Percentiles rank a stretch among this genome's conserved stretches.
phyloP scores from a whole-genome alignment of 2,797 vertebrate genomes.

The Xerus rutilus region DNA sequence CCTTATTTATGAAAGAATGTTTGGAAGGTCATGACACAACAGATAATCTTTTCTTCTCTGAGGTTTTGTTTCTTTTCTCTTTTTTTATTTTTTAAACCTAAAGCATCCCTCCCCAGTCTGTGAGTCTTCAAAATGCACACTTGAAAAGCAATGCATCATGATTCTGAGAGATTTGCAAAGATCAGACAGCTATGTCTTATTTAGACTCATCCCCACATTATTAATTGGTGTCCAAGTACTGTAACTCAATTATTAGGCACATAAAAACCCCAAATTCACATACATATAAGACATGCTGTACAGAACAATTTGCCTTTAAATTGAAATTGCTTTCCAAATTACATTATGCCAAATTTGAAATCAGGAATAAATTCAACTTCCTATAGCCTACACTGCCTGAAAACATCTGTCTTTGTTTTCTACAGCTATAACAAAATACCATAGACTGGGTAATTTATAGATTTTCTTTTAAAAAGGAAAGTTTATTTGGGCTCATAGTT shows the following conservation, averaged over 20 bases:
- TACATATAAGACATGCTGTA: not conserved
- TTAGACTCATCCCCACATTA: not conserved
- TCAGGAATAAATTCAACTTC: slow-evolving; percentile 35
- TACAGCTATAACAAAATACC: not conserved
- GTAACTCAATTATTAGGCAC: slow-evolving; percentile 1
- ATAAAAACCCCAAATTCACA: not conserved
- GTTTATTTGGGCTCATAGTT: not conserved
- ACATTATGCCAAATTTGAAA: slow-evolving; percentile 34
- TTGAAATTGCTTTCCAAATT: slow-evolving; percentile 31
- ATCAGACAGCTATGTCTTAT: not conserved
- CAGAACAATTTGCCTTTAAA: not conserved
- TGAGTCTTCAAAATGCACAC: not conserved
- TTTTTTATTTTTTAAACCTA: slow-evolving; percentile 59
- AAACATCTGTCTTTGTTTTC: not conserved
- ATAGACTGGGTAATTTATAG: not conserved
- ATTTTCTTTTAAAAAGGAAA: not conserved
- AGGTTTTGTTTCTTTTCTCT: slow-evolving; percentile 32
- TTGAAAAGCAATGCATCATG: slow-evolving; percentile 51
- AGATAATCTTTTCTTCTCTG: slow-evolving; percentile 69
- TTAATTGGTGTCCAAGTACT: slow-evolving; percentile 26
- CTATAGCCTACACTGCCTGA: not conserved
- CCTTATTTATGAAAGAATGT: slow-evolving; percentile 72
- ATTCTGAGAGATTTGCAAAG: slow-evolving; percentile 40
- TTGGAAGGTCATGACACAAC: slow-evolving; percentile 60
- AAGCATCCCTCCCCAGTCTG: slow-evolving; percentile 27